Percentiles rank a stretch among this genome's conserved stretches.
Conservation (phyloP, 2,797 vertebrate genomes). For the Todus mexicanus region DNA sequence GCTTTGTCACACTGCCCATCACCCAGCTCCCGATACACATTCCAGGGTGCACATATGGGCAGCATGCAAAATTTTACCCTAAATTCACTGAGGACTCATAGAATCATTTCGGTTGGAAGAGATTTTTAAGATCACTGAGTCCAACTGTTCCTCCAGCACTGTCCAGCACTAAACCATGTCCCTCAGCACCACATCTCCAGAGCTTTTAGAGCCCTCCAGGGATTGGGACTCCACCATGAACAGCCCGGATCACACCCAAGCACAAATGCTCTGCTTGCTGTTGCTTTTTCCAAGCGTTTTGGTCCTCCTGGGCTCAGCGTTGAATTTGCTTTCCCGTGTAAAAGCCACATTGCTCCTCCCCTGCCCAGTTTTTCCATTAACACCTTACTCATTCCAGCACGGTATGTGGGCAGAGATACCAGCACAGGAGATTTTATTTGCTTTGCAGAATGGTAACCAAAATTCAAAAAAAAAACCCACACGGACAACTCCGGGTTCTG, state of each 20-base stretch:
- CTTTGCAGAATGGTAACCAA: background rate
- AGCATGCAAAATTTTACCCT: background rate
- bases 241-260: background rate
- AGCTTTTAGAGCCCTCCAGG: background rate
- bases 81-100: background rate
- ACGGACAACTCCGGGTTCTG: background rate
- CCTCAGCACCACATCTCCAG: background rate
- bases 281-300: background rate
- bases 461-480: background rate
- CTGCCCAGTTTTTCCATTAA: background rate
- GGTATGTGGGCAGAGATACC: background rate
- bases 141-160: background rate
- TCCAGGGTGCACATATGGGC: rapidly evolving
- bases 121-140: background rate
- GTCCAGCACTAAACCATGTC: background rate
- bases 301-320: background rate
- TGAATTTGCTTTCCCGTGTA: background rate
- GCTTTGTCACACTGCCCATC: background rate
- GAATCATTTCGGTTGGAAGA: background rate
- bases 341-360: background rate
- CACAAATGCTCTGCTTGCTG: background rate
- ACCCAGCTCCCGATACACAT: background rate
- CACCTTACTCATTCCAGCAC: background rate
- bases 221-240: background rate
- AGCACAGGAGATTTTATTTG: background rate